Conservation (phyloP, 2,113 vertebrate genomes). For the Daboia siamensis region DNA sequence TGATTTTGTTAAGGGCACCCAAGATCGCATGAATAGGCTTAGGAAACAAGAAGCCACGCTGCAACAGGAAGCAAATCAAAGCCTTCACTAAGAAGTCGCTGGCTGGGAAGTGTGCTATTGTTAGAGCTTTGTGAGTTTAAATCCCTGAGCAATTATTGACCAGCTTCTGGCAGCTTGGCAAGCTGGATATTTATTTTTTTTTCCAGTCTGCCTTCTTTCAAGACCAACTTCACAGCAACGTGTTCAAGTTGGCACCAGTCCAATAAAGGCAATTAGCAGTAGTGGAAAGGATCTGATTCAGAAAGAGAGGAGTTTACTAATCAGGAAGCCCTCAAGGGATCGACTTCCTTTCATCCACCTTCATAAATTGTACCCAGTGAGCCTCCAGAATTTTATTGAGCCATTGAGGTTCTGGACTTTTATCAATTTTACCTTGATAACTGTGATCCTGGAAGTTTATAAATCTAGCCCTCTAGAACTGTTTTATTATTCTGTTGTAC, state of each 20-base stretch:
- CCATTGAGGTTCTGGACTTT: not conserved
- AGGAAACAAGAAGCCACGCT: constrained; percentile 47
- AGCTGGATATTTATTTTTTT: not conserved
- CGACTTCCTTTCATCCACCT: not conserved
- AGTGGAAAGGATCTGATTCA: constrained; percentile 28
- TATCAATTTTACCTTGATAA: not conserved
- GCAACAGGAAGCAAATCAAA: constrained; percentile 53
- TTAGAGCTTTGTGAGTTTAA: constrained; percentile 23
- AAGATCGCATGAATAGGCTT: constrained; percentile 45
- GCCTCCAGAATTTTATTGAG: not conserved
- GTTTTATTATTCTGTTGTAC: not conserved
- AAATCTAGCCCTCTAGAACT: not conserved
- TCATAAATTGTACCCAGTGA: not conserved
- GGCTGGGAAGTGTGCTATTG: constrained; percentile 59
- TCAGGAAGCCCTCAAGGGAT: not conserved
- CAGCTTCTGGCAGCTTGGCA: constrained; percentile 19
- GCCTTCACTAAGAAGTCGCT: constrained; percentile 37
- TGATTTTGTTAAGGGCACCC: constrained; percentile 38
- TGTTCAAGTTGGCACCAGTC: not conserved
- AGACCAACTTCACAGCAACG: constrained; percentile 17
- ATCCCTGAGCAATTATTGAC: constrained; percentile 14
- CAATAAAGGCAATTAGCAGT: not conserved
- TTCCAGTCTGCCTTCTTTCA: constrained; percentile 3
- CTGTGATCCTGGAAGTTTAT: not conserved
- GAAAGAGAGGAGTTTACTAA: not conserved